Base-by-base conservation (phyloP, 2,797 vertebrate species). In the Gallinago stenura region DNA sequence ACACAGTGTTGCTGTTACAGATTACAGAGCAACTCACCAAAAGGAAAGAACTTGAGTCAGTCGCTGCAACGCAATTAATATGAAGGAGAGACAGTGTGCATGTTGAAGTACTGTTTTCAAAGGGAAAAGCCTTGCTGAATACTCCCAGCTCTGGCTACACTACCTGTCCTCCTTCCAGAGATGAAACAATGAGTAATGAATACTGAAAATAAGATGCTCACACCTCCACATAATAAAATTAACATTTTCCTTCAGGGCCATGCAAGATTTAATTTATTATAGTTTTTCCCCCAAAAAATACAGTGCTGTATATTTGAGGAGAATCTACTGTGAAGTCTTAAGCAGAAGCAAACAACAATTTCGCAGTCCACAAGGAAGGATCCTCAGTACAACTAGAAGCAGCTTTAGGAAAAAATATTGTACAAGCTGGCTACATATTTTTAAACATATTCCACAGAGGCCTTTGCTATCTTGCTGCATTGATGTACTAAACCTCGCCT, bases 371-470 rank as follows among this genome's bases (percentile, higher is more conserved):
- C 45, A 61, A 92, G 57, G 64, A 94, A 86, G 21, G 33, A 90
- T 80, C 73, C 41, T 90, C 60, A 66, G 22, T 15, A 41, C 41
- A 57, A 71, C 45, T 12, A 87, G 68, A 57, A 84, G 53, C 12
- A 64, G 78, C 46, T 89, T n/a, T n/a, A 94, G 25, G 54, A 76
- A 90, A 51, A 95, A 53, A 72, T 25, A 91, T 7, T 79, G 58
- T 75, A 87, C 68, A 87, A 85, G 71, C 69, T 60, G 61, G 57
- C 71, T 92, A 75, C 17, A 11, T 78, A 62, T 77, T 93, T 94
- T 92, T 81, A 87, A 79, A 80, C 2, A 14, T 80, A 77, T 80
- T 94, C 95, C 83, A 89, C 16, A 89, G 78, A 54, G 90, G 41
- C 37, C 71, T 91, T 89, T 70, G 20, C 73, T 78, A 48, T 76